A percentile compares a stretch with the other conserved stretches of the same genome.
Evolutionary conservation across 1,140 invertebrate genomes (phyloP).

Genomic region (Matsumurasca onukii): DNA sequence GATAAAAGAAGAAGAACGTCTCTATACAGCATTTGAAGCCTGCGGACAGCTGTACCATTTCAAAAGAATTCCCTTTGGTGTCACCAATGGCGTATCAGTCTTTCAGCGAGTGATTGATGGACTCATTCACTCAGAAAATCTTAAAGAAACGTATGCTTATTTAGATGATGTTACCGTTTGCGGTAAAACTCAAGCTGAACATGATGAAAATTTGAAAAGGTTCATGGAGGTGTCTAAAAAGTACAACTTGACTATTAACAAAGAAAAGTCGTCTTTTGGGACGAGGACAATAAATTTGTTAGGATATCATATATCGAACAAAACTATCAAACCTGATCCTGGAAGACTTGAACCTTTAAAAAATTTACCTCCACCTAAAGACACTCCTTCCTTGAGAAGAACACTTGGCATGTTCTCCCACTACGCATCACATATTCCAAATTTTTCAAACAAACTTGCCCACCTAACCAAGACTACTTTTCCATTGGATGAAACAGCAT

Average conservation of each 20-base stretch:
- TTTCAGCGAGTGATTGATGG: constrained; percentile 40
- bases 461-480: neutral
- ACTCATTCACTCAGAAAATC: constrained; percentile 31
- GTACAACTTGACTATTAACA: constrained; percentile 3
- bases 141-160: constrained; percentile 31
- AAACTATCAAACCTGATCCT: constrained; percentile 1
- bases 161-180: constrained; percentile 31
- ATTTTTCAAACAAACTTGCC: neutral
- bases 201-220: constrained; percentile 23
- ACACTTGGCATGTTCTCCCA: neutral
- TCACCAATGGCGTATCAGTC: constrained; percentile 37
- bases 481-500: neutral
- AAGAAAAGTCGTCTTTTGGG: neutral
- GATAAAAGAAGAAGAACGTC: neutral
- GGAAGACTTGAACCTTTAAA: neutral
- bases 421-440: neutral
- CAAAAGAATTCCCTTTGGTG: constrained; percentile 43
- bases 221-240: constrained; percentile 9
- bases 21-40: constrained; percentile 30
- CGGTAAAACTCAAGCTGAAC: constrained; percentile 29
- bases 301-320: neutral
- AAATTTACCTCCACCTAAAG: constrained; percentile 2
- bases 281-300: constrained; percentile 2
- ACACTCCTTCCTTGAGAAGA: neutral
- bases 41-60: constrained; percentile 36